Conservation (phyloP, 2,888 invertebrate species). For the Dolichomitus sp. region DNA sequence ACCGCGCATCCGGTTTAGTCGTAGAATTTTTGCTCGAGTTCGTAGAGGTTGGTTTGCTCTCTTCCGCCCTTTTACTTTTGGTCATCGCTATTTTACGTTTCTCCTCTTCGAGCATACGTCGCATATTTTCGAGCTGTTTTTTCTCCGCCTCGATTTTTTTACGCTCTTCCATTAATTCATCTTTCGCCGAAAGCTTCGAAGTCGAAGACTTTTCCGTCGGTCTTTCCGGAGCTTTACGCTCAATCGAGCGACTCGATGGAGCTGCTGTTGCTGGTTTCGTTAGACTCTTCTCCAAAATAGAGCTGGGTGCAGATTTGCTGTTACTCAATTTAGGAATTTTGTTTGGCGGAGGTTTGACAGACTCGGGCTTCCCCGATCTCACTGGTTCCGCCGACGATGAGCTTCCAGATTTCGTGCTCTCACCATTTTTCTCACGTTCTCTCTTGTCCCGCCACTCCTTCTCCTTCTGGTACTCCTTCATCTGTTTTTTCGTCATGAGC, state of each 20-base stretch:
- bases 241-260: slow-evolving; percentile 32
- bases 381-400: slow-evolving; percentile 54
- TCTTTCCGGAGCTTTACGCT: slow-evolving; percentile 57
- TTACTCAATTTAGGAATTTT: slow-evolving; percentile 73
- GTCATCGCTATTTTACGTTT: slow-evolving; percentile 76
- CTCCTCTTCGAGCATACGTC: slow-evolving; percentile 82
- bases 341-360: slow-evolving; percentile 67
- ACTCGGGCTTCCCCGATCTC: slow-evolving; percentile 64
- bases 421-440: slow-evolving; percentile 71
- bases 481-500: slow-evolving; percentile 94
- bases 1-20: slow-evolving; percentile 73
- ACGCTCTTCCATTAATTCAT: slow-evolving; percentile 80
- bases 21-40: slow-evolving; percentile 72
- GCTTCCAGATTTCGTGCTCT: slow-evolving; percentile 57
- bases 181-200: slow-evolving; percentile 72
- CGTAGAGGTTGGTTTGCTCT: slow-evolving; percentile 58
- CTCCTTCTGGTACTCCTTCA: slow-evolving; percentile 91
- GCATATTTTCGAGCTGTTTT: slow-evolving; percentile 81
- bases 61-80: slow-evolving; percentile 71
- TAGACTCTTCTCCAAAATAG: slow-evolving; percentile 63
- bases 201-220: slow-evolving; percentile 51
- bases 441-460: slow-evolving; percentile 89
- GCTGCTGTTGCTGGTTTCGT: slow-evolving; percentile 50
- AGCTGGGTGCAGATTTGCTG: slow-evolving; percentile 53
- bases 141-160: slow-evolving; percentile 81